Conservation (phyloP, 2,797 vertebrate species). For the Cossypha heuglini region DNA sequence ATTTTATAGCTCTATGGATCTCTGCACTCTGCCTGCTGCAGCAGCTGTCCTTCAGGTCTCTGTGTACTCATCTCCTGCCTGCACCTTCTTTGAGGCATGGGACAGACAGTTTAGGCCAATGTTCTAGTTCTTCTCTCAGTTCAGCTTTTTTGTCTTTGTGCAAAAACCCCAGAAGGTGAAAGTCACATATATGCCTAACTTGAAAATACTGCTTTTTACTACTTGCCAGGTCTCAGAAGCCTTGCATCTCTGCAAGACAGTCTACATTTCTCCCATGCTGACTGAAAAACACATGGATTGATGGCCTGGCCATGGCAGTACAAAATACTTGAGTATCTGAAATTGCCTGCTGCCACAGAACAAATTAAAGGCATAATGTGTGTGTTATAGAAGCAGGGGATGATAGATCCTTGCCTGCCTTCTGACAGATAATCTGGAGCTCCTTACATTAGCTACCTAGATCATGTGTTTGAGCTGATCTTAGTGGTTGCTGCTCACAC, state of each 20-base stretch:
- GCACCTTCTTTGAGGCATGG: background rate
- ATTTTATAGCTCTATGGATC: background rate
- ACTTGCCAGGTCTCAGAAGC: background rate
- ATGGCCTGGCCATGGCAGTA: background rate
- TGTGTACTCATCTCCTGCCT: background rate
- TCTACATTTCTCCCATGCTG: background rate
- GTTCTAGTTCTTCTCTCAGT: background rate
- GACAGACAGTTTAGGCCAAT: background rate
- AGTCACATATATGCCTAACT: background rate
- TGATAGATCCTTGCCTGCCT: background rate
- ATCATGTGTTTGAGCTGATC: background rate
- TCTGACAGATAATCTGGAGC: background rate
- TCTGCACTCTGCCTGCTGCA: background rate
- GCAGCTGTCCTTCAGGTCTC: background rate
- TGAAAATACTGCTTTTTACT: background rate
- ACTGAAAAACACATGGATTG: background rate
- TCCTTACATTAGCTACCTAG: background rate
- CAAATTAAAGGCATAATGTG: slow-evolving; percentile 11
- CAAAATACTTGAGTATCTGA: background rate
- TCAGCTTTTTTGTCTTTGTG: background rate
- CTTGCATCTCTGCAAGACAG: background rate
- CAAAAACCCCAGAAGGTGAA: background rate
- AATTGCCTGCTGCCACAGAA: slow-evolving; percentile 24
- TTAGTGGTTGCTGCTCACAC: background rate
- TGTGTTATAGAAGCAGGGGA: background rate